Conservation (phyloP, 2,797 vertebrate species). For the Gorsachius magnificus region DNA sequence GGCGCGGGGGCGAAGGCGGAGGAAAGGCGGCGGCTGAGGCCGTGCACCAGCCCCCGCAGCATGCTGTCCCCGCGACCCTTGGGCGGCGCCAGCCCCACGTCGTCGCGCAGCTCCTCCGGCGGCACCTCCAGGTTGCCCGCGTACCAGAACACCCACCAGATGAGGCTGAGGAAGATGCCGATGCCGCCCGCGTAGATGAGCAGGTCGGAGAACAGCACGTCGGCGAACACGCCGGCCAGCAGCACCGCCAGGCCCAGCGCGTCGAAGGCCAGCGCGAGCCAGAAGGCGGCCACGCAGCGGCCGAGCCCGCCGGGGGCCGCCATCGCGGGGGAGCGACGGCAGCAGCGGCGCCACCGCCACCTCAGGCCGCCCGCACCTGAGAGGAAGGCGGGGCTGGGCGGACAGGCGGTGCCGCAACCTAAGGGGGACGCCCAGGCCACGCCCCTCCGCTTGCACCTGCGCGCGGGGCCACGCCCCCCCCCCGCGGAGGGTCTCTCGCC, state of each 20-base stretch:
- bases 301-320: slow-evolving; percentile 74
- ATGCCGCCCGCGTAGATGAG: slow-evolving; percentile 91
- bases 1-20: neutral
- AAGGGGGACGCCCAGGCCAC: neutral
- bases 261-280: slow-evolving; percentile 89
- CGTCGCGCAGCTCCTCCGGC: slow-evolving; percentile 79
- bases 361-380: neutral
- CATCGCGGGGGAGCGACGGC: neutral
- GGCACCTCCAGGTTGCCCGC: slow-evolving; percentile 90
- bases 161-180: slow-evolving; percentile 89
- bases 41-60: slow-evolving; percentile 66
- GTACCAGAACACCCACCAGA: slow-evolving; percentile 97
- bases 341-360: neutral
- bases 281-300: slow-evolving; percentile 85
- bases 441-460: neutral
- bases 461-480: neutral
- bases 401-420: neutral
- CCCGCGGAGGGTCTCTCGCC: neutral
- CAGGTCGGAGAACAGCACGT: slow-evolving; percentile 86
- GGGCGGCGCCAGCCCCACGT: slow-evolving; percentile 75
- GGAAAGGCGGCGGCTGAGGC: slow-evolving; percentile 76
- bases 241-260: slow-evolving; percentile 80
- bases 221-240: slow-evolving; percentile 82
- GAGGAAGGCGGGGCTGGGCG: neutral
- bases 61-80: neutral